phyloP scores from a whole-genome alignment of 2,888 invertebrate species.

The Diachrysia chrysitis region DNA sequence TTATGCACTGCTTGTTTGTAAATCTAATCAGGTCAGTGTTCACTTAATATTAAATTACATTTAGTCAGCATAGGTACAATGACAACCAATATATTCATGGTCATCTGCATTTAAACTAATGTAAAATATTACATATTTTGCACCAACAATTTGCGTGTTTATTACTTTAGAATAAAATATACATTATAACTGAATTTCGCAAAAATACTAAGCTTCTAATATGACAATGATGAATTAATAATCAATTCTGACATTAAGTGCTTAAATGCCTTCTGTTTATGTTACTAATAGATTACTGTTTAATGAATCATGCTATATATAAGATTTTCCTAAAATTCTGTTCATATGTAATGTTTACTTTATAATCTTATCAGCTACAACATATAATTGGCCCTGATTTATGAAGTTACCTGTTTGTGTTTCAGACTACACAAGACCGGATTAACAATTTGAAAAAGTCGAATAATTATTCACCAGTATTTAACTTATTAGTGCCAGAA shows the following conservation, averaged over 20 bases:
- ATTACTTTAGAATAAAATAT: slow-evolving; percentile 24
- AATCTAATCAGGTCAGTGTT: slow-evolving; percentile 89
- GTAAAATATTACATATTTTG: slow-evolving; percentile 8
- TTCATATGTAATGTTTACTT: slow-evolving; percentile 33
- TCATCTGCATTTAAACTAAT: slow-evolving; percentile 27
- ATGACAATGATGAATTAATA: background rate
- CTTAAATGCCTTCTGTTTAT: background rate
- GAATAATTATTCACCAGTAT: slow-evolving; percentile 92
- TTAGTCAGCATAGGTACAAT: slow-evolving; percentile 20
- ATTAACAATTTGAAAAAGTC: slow-evolving; percentile 90
- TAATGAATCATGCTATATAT: background rate
- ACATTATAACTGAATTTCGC: background rate
- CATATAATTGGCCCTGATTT: slow-evolving; percentile 42
- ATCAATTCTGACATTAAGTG: background rate
- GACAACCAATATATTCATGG: slow-evolving; percentile 18
- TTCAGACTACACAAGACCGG: slow-evolving; percentile 90
- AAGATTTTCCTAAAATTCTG: slow-evolving; percentile 8
- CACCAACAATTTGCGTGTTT: slow-evolving; percentile 15
- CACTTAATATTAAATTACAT: slow-evolving; percentile 29
- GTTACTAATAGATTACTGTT: background rate
- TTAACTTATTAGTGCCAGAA: slow-evolving; percentile 91
- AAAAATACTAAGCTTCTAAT: background rate
- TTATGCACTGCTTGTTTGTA: slow-evolving; percentile 87
- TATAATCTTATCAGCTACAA: slow-evolving; percentile 48
- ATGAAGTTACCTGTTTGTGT: slow-evolving; percentile 49